Evolutionary conservation across 2,113 vertebrate species (phyloP).

Genomic region (Delphinus delphis): DNA sequence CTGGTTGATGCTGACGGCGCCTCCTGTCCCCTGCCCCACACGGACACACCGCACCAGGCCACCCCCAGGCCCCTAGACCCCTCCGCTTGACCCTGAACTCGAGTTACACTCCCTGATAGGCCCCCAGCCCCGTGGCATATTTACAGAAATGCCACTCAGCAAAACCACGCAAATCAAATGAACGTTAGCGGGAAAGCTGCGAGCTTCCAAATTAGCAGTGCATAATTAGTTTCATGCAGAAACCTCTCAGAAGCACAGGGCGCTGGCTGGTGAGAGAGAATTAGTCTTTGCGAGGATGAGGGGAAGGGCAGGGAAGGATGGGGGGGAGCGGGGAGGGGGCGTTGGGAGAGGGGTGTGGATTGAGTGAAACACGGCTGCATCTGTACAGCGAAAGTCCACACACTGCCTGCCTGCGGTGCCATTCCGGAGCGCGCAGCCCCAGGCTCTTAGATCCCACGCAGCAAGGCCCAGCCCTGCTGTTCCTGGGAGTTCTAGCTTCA

Average conservation of each 20-base stretch:
- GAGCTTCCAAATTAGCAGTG: conserved; percentile 84
- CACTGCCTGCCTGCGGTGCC: background rate
- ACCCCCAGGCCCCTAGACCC: background rate
- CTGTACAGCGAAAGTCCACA: background rate
- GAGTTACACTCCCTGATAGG: conserved; percentile 18
- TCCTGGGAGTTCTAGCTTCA: background rate
- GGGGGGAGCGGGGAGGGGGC: background rate
- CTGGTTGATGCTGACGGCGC: background rate
- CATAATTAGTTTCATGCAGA: conserved; percentile 85
- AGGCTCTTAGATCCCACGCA: background rate
- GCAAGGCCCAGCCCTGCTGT: background rate
- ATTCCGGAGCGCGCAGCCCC: background rate
- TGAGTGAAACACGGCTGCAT: background rate
- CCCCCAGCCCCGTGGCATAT: conserved; percentile 50
- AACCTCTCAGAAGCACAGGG: conserved; percentile 81
- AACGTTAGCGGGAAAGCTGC: conserved; percentile 80
- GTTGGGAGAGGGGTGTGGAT: background rate
- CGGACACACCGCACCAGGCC: background rate
- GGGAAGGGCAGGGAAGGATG: conserved; percentile 25
- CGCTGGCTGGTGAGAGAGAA: conserved; percentile 80
- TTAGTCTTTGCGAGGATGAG: conserved; percentile 79
- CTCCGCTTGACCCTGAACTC: conserved; percentile 44
- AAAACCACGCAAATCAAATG: conserved; percentile 75
- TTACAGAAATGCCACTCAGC: conserved; percentile 80
- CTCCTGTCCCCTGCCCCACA: background rate